Conservation (phyloP, 2,888 invertebrate genomes). For the Trachelus stipa region DNA sequence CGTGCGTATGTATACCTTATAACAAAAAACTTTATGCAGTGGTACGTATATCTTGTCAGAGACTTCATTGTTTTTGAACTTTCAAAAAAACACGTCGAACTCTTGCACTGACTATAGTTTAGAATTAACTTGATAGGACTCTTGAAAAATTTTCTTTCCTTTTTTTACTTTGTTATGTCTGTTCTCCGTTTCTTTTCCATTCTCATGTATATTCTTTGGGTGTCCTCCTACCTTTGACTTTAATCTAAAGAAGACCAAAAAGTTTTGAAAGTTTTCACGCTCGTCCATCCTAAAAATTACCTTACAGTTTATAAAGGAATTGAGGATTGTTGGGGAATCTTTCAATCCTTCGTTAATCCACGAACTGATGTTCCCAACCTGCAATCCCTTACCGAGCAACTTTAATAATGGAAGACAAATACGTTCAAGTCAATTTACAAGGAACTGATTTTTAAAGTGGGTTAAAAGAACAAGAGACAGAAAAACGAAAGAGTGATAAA, state of each 20-base stretch:
- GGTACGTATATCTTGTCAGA: no score
- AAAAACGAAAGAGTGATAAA: no score
- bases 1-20: no score
- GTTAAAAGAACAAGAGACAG: background rate
- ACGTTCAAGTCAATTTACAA: background rate
- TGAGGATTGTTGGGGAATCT: background rate
- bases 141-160: background rate
- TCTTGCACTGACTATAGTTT: background rate
- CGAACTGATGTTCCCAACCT: background rate
- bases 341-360: background rate
- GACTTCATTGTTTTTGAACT: no score
- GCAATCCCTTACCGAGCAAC: background rate
- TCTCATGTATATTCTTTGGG: background rate
- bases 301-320: background rate
- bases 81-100: no score
- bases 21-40: no score
- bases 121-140: background rate
- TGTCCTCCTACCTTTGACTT: background rate
- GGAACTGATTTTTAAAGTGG: background rate
- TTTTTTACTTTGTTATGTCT: background rate
- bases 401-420: background rate
- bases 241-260: background rate
- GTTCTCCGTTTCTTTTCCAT: background rate
- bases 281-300: background rate
- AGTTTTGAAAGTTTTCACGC: background rate